Evolutionary conservation across 2,113 vertebrate species (phyloP).

Genomic region (Lasiurus borealis): DNA sequence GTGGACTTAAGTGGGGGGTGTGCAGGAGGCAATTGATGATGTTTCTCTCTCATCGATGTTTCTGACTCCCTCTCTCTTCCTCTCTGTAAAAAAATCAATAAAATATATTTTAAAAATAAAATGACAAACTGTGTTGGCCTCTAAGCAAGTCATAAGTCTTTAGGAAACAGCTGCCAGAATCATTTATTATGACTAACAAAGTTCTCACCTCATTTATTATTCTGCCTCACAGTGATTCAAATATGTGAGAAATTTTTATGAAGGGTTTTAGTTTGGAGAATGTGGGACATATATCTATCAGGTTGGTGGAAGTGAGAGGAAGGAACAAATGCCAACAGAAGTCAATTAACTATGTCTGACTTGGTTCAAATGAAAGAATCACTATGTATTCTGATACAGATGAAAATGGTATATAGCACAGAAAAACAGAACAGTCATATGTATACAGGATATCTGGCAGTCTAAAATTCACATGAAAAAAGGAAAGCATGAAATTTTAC

Average conservation of each 20-base stretch:
- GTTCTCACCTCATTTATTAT: constrained; percentile 38
- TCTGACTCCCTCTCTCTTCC: too few relatives aligned
- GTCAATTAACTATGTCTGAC: constrained; percentile 50
- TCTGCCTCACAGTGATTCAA: constrained; percentile 47
- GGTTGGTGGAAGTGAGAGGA: background rate
- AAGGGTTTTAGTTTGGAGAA: constrained; percentile 56
- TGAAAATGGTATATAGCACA: constrained; percentile 62
- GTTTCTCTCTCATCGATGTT: too few relatives aligned
- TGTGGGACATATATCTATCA: constrained; percentile 8
- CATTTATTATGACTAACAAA: constrained; percentile 47
- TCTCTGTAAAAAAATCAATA: too few relatives aligned
- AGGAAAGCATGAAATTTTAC: constrained; percentile 77
- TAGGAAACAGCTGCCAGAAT: constrained; percentile 22
- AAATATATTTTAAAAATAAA: too few relatives aligned
- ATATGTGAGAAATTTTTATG: constrained; percentile 63
- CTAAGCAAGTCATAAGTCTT: constrained; percentile 8
- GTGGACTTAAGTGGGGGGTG: too few relatives aligned
- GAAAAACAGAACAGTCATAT: constrained; percentile 52
- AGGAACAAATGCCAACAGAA: constrained; percentile 37
- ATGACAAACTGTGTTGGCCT: background rate
- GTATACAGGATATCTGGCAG: constrained; percentile 58
- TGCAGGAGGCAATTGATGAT: too few relatives aligned
- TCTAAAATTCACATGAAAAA: constrained; percentile 66
- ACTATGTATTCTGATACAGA: constrained; percentile 59
- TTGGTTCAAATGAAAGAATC: constrained; percentile 20